phyloP scores from a whole-genome alignment of 2,113 vertebrate genomes.

The Picathartes gymnocephalus region DNA sequence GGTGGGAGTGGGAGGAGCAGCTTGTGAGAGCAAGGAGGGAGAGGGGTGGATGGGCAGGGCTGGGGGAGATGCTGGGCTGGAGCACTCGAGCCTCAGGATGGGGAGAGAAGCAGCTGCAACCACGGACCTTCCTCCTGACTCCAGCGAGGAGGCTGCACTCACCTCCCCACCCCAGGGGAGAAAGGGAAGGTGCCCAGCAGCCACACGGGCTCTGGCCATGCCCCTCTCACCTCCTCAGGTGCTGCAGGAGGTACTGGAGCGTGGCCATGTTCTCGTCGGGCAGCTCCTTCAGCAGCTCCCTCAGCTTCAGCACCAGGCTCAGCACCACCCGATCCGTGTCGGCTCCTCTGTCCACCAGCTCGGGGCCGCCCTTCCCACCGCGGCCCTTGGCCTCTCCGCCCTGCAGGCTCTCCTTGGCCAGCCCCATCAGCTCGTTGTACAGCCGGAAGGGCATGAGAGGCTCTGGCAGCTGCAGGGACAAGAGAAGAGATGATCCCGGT shows the following conservation, averaged over 20 bases:
- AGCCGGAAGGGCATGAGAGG: constrained; percentile 88
- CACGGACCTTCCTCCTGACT: accelerated
- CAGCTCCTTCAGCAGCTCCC: constrained; percentile 81
- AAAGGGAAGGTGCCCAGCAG: background rate
- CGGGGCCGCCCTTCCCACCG: constrained; percentile 53
- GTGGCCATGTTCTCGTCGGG: constrained; percentile 81
- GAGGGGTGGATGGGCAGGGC: background rate
- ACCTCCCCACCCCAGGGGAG: background rate
- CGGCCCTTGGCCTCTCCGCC: constrained; percentile 61
- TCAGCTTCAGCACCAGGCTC: constrained; percentile 78
- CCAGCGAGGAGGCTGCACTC: accelerated
- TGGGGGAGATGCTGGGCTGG: background rate
- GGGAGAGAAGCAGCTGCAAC: background rate
- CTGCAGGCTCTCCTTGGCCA: constrained; percentile 92
- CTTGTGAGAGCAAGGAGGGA: background rate
- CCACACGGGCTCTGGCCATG: accelerated
- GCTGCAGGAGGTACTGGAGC: constrained; percentile 82
- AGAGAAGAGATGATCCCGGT: background rate
- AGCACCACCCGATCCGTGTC: constrained; percentile 72
- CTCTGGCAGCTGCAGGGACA: constrained; percentile 82
- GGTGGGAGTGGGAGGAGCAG: background rate
- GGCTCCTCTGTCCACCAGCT: constrained; percentile 72
- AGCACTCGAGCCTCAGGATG: accelerated
- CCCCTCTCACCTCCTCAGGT: constrained; percentile 82
- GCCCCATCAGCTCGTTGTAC: constrained; percentile 90